Conservation (phyloP, 2,113 vertebrate species). For the Microcebus jonahi region DNA sequence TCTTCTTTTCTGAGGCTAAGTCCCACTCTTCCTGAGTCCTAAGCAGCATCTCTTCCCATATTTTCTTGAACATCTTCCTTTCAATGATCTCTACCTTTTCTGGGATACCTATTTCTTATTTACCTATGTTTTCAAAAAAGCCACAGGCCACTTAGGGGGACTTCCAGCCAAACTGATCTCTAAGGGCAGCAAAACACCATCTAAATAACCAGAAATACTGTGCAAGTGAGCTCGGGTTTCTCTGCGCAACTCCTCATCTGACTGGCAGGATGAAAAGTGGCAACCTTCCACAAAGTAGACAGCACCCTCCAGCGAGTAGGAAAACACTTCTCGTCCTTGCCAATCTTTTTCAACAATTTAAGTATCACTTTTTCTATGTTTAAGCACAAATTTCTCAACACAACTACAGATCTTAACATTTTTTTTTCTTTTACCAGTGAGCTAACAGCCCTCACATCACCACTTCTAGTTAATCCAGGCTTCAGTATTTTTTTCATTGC, state of each 20-base stretch:
- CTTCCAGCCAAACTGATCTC: neutral
- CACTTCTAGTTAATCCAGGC: neutral
- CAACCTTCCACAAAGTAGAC: neutral
- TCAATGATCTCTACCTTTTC: neutral
- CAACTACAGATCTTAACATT: neutral
- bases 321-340: conserved; percentile 7
- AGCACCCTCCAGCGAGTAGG: neutral
- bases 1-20: neutral
- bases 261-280: neutral
- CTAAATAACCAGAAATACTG: neutral
- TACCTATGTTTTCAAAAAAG: neutral
- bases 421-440: conserved; percentile 3
- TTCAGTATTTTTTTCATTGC: neutral
- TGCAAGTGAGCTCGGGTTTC: neutral
- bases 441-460: neutral
- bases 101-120: neutral
- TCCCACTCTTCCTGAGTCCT: neutral
- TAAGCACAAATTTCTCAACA: neutral
- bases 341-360: neutral
- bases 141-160: neutral
- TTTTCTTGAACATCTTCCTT: neutral
- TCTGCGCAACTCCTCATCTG: neutral
- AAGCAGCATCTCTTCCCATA: neutral
- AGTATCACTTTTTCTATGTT: conserved; percentile 11
- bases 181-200: neutral